phyloP scores from a whole-genome alignment of 2,113 vertebrate species.

The Ancistrus triradiatus region DNA sequence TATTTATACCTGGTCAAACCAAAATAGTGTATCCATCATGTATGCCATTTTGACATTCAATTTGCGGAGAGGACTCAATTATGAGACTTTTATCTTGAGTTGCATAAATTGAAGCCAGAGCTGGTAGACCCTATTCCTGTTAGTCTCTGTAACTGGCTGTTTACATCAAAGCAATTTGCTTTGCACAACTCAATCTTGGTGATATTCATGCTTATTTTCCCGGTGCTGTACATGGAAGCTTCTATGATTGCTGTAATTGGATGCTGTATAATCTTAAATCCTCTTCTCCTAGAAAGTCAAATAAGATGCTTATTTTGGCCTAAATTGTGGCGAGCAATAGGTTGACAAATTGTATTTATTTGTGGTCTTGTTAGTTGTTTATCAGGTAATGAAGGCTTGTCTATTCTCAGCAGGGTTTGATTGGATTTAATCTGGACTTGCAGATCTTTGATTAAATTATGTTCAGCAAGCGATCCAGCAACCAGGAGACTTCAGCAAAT shows the following conservation, averaged over 20 bases:
- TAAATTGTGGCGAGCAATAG: conserved; percentile 7
- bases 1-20: conserved; percentile 23
- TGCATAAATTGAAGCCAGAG: conserved; percentile 2
- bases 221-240: conserved; percentile 12
- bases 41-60: conserved; percentile 31
- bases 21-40: conserved; percentile 26
- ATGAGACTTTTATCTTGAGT: conserved; percentile 6
- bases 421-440: background rate
- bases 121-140: background rate
- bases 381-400: background rate
- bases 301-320: conserved; percentile 21
- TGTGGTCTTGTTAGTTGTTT: background rate
- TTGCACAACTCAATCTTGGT: background rate
- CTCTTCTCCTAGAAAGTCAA: conserved; percentile 7
- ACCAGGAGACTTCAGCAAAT: background rate
- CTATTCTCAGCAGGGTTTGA: conserved; percentile 11
- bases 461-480: background rate
- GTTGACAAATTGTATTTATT: conserved; percentile 22
- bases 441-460: background rate
- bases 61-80: conserved; percentile 29
- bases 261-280: conserved; percentile 8
- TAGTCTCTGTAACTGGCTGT: background rate
- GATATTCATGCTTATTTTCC: background rate
- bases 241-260: conserved; percentile 12
- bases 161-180: background rate